Conservation (phyloP, 2,888 invertebrate species). For the Cistogaster globosa region DNA sequence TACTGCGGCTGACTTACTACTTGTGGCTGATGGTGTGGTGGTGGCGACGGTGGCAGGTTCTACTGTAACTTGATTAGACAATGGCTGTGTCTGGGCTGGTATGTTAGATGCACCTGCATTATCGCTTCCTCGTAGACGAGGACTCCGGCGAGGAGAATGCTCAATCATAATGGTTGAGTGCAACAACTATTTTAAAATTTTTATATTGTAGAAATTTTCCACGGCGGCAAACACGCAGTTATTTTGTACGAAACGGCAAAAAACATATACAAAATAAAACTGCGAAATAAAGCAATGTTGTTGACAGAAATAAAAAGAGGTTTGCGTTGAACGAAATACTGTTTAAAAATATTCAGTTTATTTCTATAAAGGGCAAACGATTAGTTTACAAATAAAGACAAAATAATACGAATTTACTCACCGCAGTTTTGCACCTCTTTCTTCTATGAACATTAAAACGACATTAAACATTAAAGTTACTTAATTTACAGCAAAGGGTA, state of each 20-base stretch:
- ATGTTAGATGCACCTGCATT: too few species aligned
- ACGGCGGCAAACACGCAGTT: too few species aligned
- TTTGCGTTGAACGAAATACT: constrained; percentile 16
- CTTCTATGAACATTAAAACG: neutral
- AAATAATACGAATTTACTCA: neutral
- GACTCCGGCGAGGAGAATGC: too few species aligned
- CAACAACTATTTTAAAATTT: neutral
- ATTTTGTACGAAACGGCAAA: too few species aligned
- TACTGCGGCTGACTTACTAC: neutral
- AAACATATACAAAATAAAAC: constrained; percentile 1
- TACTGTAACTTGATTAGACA: too few species aligned
- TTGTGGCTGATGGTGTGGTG: neutral
- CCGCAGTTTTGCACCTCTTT: constrained; percentile 42
- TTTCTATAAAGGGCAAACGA: constrained; percentile 7
- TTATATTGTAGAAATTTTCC: too few species aligned
- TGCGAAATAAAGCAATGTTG: constrained; percentile 32
- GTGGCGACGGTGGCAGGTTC: neutral
- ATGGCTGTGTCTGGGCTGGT: too few species aligned
- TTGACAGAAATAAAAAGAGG: neutral
- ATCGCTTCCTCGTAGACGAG: too few species aligned
- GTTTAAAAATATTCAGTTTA: constrained; percentile 8
- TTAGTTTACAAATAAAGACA: neutral
- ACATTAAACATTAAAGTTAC: neutral
- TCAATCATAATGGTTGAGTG: too few species aligned
- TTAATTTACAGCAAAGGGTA: too few species aligned